phyloP scores from a whole-genome alignment of 1,140 invertebrate genomes.

The Sycophaga agraensis region DNA sequence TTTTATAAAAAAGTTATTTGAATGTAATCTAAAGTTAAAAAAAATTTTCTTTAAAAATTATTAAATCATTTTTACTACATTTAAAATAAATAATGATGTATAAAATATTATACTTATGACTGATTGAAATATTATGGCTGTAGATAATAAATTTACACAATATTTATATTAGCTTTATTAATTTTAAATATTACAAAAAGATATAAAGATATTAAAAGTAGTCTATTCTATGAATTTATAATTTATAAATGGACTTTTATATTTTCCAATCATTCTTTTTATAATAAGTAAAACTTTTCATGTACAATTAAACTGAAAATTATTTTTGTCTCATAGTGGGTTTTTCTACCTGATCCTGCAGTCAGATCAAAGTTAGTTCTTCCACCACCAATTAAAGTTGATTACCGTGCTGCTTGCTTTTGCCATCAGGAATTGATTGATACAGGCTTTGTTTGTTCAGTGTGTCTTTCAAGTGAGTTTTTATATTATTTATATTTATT shows the following conservation, averaged over 20 bases:
- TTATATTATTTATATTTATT: background rate
- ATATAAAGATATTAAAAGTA: background rate
- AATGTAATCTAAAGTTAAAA: too few species aligned
- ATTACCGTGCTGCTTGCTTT: slow-evolving; percentile 96
- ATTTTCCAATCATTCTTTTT: background rate
- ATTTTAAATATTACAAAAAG: too few species aligned
- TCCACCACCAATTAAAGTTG: slow-evolving; percentile 87
- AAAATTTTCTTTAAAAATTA: too few species aligned
- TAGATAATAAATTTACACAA: background rate
- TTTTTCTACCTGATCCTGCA: slow-evolving; percentile 84
- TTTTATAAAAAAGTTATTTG: too few species aligned
- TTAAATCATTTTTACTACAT: too few species aligned
- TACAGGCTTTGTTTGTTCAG: slow-evolving; percentile 95
- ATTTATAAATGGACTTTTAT: background rate
- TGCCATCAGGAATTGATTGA: slow-evolving; percentile 96
- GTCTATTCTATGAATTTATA: background rate
- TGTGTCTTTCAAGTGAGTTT: slow-evolving; percentile 89
- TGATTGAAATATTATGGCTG: too few species aligned
- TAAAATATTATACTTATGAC: too few species aligned
- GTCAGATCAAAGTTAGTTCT: slow-evolving; percentile 82
- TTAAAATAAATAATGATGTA: too few species aligned
- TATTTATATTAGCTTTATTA: background rate
- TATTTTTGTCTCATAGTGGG: slow-evolving; percentile 78
- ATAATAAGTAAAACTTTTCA: background rate
- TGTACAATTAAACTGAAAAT: background rate